Base-by-base conservation (phyloP, 2,888 invertebrate species). In the Brachyopa scutellaris region DNA sequence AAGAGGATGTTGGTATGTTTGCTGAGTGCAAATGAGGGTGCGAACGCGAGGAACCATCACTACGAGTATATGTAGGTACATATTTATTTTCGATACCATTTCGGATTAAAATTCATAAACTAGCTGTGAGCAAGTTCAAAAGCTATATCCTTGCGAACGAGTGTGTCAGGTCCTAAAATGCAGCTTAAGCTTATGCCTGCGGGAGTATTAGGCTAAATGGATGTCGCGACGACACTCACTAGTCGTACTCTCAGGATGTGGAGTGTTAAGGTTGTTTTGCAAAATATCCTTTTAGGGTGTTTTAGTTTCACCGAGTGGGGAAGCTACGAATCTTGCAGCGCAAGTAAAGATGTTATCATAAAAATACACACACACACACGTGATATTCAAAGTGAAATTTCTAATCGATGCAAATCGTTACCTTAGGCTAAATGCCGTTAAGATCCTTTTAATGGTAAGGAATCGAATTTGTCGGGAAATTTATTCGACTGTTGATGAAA, bases 151-250 rank as follows among this genome's bases (percentile, higher is more conserved):
- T 8, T 64, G 45, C 40, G 53, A 70, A 47, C 38, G 45, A 49
- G 33, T 72, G 55, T 72, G 70, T 36, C 23, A 38, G 76, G 64
- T 66, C 59, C 51, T 76, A 72, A 82, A 64, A 74, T 77, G 69
- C 47, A 82, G 82, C 82, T 82, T 82, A 82, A 77, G 77, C 49
- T 82, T 53, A 72, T 77, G 82, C 82, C 82, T 40, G n/a, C 47
- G 82, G 77, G 77, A 53, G 70, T 72, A 77, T 82, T 82, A 82
- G 70, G 38, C 64, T 77, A 82, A 82, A 82, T 82, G 82, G 82
- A 66, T 82, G 82, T 77, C 82, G 82, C 82, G 82, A 70, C 77
- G 64, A 70, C 66, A 77, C 66, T 82, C 64, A 33, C 59, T 47
- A 33, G 29, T 62, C 33, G 13, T 47, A 21, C 13, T 47, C 33